phyloP scores from a whole-genome alignment of 1,140 invertebrate genomes.

The Heliothis virescens region DNA sequence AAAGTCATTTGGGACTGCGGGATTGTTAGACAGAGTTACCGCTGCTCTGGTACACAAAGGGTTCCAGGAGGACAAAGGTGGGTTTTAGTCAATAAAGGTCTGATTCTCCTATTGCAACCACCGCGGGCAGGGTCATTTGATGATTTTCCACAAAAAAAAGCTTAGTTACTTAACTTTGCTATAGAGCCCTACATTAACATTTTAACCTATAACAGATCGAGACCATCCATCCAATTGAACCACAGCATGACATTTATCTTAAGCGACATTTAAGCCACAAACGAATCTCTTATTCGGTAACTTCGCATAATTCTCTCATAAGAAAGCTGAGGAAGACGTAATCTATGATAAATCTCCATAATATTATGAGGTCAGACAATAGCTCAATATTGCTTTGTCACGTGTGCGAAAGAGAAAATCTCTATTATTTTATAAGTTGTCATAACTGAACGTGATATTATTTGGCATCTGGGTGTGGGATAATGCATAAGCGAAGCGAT shows the following conservation, averaged over 20 bases:
- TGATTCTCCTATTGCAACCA: no score
- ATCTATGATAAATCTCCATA: conserved; percentile 4
- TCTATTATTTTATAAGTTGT: conserved; percentile 63
- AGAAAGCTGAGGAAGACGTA: neutral
- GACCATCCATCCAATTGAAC: no score
- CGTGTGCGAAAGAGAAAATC: conserved; percentile 68
- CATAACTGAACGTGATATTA: conserved; percentile 69
- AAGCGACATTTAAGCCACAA: neutral
- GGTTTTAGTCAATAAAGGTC: no score
- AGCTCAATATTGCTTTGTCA: conserved; percentile 55
- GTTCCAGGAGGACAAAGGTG: neutral
- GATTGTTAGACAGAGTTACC: no score
- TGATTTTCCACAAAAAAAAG: no score
- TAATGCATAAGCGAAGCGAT: conserved; percentile 48
- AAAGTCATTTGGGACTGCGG: no score
- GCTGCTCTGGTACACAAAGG: no score
- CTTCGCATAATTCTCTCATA: conserved; percentile 12
- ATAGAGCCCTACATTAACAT: neutral
- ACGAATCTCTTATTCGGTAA: neutral
- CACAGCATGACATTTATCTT: no score
- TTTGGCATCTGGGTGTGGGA: conserved; percentile 51
- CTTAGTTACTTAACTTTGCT: neutral
- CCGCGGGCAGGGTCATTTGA: no score
- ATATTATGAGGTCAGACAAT: conserved; percentile 49
- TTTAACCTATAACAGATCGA: no score